A percentile compares a stretch with the other conserved stretches of the same genome.
These are phyloP conservation scores for Stratiolaelaps scimitus DNA, from an alignment of 1,140 invertebrate species.

Conservation along the genomic window DNA sequence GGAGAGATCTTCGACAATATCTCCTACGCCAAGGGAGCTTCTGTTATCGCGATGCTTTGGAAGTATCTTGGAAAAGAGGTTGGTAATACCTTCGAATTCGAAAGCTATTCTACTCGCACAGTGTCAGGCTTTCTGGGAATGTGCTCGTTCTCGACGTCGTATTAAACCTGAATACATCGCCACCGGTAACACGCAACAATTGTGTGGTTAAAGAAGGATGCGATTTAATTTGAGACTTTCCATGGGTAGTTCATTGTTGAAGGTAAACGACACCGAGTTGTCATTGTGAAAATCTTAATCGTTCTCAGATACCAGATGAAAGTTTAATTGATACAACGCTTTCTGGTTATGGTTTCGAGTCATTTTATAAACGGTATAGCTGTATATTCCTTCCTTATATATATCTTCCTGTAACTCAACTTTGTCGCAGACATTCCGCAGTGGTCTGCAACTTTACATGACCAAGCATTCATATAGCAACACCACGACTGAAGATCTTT, in stretches of 20 bases:
- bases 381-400: too few species aligned
- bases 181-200: not conserved
- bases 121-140: not conserved
- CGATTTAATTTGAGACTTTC: not conserved
- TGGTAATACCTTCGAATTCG: not conserved
- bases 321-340: not conserved
- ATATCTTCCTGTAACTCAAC: too few species aligned
- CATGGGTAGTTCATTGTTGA: not conserved
- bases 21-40: slow-evolving; percentile 45
- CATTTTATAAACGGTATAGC: too few species aligned
- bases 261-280: too few species aligned
- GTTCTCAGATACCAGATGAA: not conserved
- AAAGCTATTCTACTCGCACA: not conserved
- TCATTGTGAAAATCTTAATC: not conserved
- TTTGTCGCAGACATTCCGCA: slow-evolving; percentile 73
- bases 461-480: slow-evolving; percentile 75
- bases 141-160: not conserved
- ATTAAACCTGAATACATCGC: not conserved
- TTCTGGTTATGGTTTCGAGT: not conserved
- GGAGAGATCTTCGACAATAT: slow-evolving; percentile 46
- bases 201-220: not conserved
- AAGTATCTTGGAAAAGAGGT: slow-evolving; percentile 34
- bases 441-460: slow-evolving; percentile 84
- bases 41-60: slow-evolving; percentile 40
- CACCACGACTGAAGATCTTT: slow-evolving; percentile 86